A percentile compares a stretch with the other conserved stretches of the same genome.
Evolutionary conservation across 2,797 vertebrate species (phyloP).

Genomic region (Aldrovandia affinis): DNA sequence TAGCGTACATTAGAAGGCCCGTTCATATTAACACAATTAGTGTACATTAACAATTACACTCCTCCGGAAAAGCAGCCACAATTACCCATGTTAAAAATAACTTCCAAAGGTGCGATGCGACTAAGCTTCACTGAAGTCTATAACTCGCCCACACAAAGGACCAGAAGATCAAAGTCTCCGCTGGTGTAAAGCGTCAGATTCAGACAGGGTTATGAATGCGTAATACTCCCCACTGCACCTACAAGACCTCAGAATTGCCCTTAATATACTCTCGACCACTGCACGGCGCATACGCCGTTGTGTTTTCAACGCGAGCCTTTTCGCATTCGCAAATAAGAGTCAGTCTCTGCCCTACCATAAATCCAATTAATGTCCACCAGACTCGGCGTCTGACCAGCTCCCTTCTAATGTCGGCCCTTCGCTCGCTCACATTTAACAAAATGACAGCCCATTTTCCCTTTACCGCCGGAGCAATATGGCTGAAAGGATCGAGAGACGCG

Average conservation of each 20-base stretch:
- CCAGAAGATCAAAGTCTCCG: conserved; percentile 29
- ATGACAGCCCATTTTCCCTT: background rate
- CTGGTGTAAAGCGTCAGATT: background rate
- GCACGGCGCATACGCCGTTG: background rate
- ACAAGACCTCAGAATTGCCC: background rate
- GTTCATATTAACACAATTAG: too few relatives aligned
- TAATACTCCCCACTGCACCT: background rate
- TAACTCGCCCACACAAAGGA: conserved; percentile 37
- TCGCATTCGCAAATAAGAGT: background rate
- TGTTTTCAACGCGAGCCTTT: background rate
- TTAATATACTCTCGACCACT: background rate
- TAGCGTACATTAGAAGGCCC: too few relatives aligned
- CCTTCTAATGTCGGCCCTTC: background rate
- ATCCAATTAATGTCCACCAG: background rate
- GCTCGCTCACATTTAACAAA: background rate
- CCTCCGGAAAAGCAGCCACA: background rate
- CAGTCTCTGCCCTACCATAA: background rate
- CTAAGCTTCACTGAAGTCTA: conserved; percentile 40
- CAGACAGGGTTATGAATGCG: background rate
- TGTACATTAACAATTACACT: background rate
- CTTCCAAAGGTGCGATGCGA: conserved; percentile 6
- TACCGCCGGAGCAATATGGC: background rate
- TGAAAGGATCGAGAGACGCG: background rate
- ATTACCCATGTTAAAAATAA: background rate
- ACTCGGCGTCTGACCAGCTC: background rate